Base-by-base conservation (phyloP, 2,888 invertebrate species). In the Atrina japonica region DNA sequence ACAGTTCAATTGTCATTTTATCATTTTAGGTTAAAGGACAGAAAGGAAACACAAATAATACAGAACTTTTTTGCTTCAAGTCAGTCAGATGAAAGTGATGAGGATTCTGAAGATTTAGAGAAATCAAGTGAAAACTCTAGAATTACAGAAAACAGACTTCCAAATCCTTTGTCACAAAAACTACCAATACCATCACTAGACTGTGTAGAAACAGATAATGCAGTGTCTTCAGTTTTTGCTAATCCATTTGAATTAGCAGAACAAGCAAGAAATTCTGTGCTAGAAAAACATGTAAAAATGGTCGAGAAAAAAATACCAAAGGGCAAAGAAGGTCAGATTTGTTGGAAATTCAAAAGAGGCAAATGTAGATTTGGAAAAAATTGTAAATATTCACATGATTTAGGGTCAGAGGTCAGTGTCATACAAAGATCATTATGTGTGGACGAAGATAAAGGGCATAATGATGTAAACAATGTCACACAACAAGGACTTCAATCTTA, bases 251-350 rank as follows among this genome's bases (percentile, higher is more conserved):
- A 94, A 27, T 95, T 95, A 89, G 97, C 95, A 0, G 97, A 97
- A 90, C 93, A 94, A 86, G 95, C 95, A 1, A 96, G 97, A 89
- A 94, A 95, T 70, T 95, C 96, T 16, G 94, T 96, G 68, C 91
- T 97, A 52, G 96, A 97, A 86, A 96, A 96, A 86, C 97, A 97
- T 90, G 97, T 97, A 0, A 96, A 96, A 93, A 96, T 97, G 96
- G 96, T 95, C 84, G 87, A 83, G 64, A 80, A 70, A 14, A 76
- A 81, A 30, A 69, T 76, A 9, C 66, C 74, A 0, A 93, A 94
- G n/a, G 93, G 94, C 83, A 94, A 96, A 0, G 95, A 95, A 85
- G 95, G 95, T 89, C 86, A 86, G 58, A 95, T 97, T 73, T 97
- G 97, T 90, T 97, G 96, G 96, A 97, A 96, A 91, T 96, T 96